A percentile compares a stretch with the other conserved stretches of the same genome.
phyloP scores from a whole-genome alignment of 37 sponge, comb jelly and placozoan species.

The Tethya wilhelma region DNA sequence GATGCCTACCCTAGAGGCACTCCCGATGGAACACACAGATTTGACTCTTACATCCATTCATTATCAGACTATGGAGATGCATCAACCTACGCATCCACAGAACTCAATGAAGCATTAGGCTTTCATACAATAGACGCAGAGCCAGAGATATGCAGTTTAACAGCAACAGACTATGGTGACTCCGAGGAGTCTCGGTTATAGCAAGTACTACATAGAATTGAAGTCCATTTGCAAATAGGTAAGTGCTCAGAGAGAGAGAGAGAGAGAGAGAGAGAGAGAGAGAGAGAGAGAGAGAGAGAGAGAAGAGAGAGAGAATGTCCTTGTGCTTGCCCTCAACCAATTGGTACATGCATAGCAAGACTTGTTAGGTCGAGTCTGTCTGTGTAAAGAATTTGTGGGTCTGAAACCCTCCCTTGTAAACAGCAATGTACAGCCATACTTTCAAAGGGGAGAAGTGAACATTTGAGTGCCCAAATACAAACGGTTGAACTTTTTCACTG shows the following conservation, averaged over 20 bases:
- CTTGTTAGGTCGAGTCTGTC: too few species aligned
- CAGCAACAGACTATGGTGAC: constrained; percentile 16
- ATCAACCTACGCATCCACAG: constrained; percentile 46
- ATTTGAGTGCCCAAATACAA: too few species aligned
- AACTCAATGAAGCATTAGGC: constrained; percentile 31
- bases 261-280: constrained; percentile 24
- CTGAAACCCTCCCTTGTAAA: too few species aligned
- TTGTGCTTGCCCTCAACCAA: too few species aligned
- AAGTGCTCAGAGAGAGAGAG: not conserved
- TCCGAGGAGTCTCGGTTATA: too few species aligned
- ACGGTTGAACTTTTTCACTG: too few species aligned
- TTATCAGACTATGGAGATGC: constrained; percentile 35
- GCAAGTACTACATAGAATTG: too few species aligned
- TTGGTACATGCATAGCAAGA: too few species aligned
- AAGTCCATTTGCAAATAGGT: not conserved
- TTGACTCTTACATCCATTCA: not conserved
- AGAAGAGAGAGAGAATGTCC: too few species aligned
- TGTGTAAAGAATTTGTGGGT: too few species aligned
- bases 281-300: constrained; percentile 24
- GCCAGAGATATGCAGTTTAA: constrained; percentile 12
- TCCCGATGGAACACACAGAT: constrained; percentile 10
- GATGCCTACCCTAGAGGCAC: constrained; percentile 21
- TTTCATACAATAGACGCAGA: constrained; percentile 12
- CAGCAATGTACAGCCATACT: too few species aligned
- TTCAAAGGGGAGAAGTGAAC: too few species aligned